phyloP scores from a whole-genome alignment of 2,888 invertebrate species.

The Stratiomys singularior region DNA sequence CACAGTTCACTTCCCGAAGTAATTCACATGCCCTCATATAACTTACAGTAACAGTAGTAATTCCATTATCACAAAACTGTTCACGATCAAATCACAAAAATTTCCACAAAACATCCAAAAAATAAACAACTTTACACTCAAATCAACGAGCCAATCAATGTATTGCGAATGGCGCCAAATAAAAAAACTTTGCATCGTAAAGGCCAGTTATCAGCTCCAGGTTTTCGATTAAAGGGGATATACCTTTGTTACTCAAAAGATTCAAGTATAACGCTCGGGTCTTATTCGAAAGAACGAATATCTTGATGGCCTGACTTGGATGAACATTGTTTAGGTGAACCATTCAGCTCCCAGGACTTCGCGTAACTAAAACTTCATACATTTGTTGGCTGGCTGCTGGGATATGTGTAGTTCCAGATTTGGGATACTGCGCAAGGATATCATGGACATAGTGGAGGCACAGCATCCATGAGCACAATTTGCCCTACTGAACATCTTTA shows the following conservation, averaged over 20 bases:
- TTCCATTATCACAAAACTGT: neutral
- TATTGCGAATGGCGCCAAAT: neutral
- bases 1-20: too few species aligned
- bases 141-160: neutral
- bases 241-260: neutral
- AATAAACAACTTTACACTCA: too few species aligned
- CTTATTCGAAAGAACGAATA: neutral
- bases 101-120: too few species aligned
- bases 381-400: neutral
- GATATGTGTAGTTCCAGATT: constrained; percentile 11
- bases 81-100: neutral
- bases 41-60: too few species aligned
- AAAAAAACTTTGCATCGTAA: neutral
- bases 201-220: neutral
- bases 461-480: neutral
- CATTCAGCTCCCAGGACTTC: constrained; percentile 28
- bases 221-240: neutral
- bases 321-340: neutral
- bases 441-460: constrained; percentile 1
- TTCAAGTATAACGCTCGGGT: neutral
- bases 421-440: constrained; percentile 30
- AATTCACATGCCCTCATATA: too few species aligned
- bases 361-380: constrained; percentile 9
- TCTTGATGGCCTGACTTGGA: neutral
- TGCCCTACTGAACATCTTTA: neutral